phyloP scores from a whole-genome alignment of 2,888 invertebrate genomes.

The Corythucha ciliata region DNA sequence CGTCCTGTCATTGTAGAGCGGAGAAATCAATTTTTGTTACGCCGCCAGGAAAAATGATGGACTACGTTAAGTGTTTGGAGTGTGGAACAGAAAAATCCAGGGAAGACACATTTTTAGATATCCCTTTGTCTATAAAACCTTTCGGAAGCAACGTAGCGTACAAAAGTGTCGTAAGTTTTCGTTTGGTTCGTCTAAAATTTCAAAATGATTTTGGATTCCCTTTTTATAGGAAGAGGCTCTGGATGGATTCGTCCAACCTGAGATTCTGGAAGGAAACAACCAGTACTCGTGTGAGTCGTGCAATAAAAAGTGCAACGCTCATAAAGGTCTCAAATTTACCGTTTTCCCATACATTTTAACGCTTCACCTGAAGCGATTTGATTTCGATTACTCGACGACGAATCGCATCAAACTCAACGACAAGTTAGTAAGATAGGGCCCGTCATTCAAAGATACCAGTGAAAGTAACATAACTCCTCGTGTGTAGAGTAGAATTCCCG shows the following conservation, averaged over 20 bases:
- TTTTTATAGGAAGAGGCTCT: constrained; percentile 65
- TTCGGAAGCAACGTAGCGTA: constrained; percentile 69
- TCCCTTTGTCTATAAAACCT: constrained; percentile 73
- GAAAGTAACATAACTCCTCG: too few relatives aligned
- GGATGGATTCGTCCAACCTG: constrained; percentile 72
- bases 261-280: constrained; percentile 71
- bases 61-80: constrained; percentile 80
- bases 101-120: constrained; percentile 74
- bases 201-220: constrained; percentile 10
- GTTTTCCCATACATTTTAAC: constrained; percentile 79
- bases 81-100: constrained; percentile 74
- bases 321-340: constrained; percentile 78
- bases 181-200: constrained; percentile 19
- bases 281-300: constrained; percentile 82
- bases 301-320: constrained; percentile 76
- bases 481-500: constrained; percentile 76
- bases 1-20: not conserved
- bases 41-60: constrained; percentile 60
- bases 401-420: constrained; percentile 80
- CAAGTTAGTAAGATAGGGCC: constrained; percentile 56
- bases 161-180: constrained; percentile 56
- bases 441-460: too few relatives aligned
- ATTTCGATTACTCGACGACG: constrained; percentile 76
- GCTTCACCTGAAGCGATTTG: constrained; percentile 78
- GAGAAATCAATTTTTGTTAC: constrained; percentile 5